Evolutionary conservation across 2,113 vertebrate species (phyloP), one percentile per base, ranked within the genome.

Genomic region (Tachycineta bicolor): DNA sequence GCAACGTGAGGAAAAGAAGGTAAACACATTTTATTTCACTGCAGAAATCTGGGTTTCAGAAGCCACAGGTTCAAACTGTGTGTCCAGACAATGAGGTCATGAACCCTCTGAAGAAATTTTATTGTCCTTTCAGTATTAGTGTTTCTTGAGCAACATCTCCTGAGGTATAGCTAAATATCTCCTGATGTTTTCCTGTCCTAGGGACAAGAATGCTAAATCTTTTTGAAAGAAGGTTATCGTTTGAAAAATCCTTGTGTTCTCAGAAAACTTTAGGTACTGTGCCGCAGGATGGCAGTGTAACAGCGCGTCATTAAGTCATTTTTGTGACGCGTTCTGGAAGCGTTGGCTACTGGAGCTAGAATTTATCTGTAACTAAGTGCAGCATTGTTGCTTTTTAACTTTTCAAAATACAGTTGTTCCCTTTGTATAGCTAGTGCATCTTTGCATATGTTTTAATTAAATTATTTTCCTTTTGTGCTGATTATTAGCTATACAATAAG

Each of bases 241-340:
- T 52, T 15, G 22, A 14, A 62, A 63, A 55, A 43, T 18, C 11
- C 23, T 46, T 3, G 11, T 13, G 43, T 71, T 85, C 31, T 29
- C 49, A 14, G 71, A 59, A 56, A 75, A 49, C 47, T 90, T 62
- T 9, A 5, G 26, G 6, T 53, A 15, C 25, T 14, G 85, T 58
- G 44, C 90, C 94, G 70, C 82, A 67, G 5, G 92, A 90, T 94
- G 95, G 93, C 94, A 93, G 87, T 92, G 22, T 88, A 73, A 58
- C 67, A 92, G 47, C 90, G 67, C 4, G 25, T 90, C 11, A 14
- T n/a, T 24, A 39, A 44, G 21, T 52, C 33, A 33, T 50, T 59
- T 90, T 79, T 86, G 29, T 52, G 21, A 65, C 1, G 5, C 41
- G 14, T 37, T 94, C 33, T 69, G 79, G 60, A 78, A 87, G 50